Evolutionary conservation across 2,113 vertebrate species (phyloP), one percentile per base, ranked within the genome.

Genomic region (Pedionomus torquatus): DNA sequence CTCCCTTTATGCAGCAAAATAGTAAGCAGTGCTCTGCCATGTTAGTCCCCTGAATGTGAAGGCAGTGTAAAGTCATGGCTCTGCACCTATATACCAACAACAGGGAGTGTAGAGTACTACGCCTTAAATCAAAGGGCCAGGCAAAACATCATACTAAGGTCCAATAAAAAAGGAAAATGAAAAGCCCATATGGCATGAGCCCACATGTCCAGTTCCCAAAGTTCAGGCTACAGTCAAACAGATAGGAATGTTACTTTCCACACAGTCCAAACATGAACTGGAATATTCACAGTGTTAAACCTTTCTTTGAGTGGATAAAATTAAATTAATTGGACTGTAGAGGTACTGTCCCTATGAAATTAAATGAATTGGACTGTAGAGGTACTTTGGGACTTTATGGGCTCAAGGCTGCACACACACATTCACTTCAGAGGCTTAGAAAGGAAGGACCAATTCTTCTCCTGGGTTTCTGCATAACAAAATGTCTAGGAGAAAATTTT

Each of bases 331-430:
- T 24, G 3, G 39, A 84, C 15, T 28, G 13, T 12, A 83, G 33
- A 86, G 6, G 24, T 57, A 48, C 18, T 6, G 3, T 39, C 19
- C 19, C 16, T n/a, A 31, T 57, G 66, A 87, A 78, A 71, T 61
- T 20, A 65, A 69, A 92, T 49, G 2, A 74, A 65, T 39, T 24
- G 3, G 39, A 84, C 15, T 28, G 13, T 12, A 83, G 33, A 86
- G 6, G 24, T 57, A 48, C 31, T 87, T 14, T 26, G 30, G 7
- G 83, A 70, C 28, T 80, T 65, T 5, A 77, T n/a, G 54, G 24
- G 58, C 19, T n/a, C 3, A 5, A 66, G n/a, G 19, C 24, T 86
- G 64, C 30, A 72, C 46, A 21, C 5, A 25, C 0, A 1, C 21
- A 8, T 76, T 65, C 49, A 77, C n/a, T 77, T 93, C 37, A 48